Base-by-base conservation (phyloP, 2,797 vertebrate genomes). In the Natrix natrix region DNA sequence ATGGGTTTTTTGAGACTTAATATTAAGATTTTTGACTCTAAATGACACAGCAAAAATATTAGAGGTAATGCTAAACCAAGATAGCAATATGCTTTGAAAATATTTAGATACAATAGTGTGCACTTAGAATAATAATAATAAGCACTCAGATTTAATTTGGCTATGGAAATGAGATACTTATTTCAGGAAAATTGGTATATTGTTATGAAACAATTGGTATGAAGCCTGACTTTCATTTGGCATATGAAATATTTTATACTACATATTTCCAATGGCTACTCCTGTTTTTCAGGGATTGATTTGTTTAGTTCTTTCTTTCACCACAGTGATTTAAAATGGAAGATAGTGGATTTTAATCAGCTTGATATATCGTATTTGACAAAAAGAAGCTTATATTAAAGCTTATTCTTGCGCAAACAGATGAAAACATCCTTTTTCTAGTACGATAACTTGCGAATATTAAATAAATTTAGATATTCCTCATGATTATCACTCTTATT, bases 1-100 rank as follows among this genome's bases (percentile, higher is more conserved):
- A 69, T 90, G 61, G 0, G n/a, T 55, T 93, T n/a, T 48, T 28
- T 74, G 1, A 1, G 89, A 93, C 63, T 95, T 95, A 94, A 92
- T 93, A 94, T 93, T 24, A 96, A 95, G 91, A 96, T 93, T 91
- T 94, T 94, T 96, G 94, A 92, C 92, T 93, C 91, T 94, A 92
- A 91, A 96, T 97, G 97, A 97, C 96, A 93, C 0, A 95, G 96
- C 96, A 97, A 92, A 97, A 96, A 54, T 87, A 56, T 88, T 90
- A 88, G 94, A 86, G 0, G 0, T n/a, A 91, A 91, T 96, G 57
- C 22, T 2, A 88, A 94, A 92, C 91, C 93, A 89, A 69, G 86
- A 90, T 63, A 61, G 0, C 93, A 94, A n/a, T 24, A 56, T 90
- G 26, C 94, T 93, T 61, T 86, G 17, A 26, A 91, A n/a, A 16